These are phyloP conservation scores for Acomys russatus DNA, from an alignment of 2,797 vertebrate species.

Conservation along the genomic window DNA sequence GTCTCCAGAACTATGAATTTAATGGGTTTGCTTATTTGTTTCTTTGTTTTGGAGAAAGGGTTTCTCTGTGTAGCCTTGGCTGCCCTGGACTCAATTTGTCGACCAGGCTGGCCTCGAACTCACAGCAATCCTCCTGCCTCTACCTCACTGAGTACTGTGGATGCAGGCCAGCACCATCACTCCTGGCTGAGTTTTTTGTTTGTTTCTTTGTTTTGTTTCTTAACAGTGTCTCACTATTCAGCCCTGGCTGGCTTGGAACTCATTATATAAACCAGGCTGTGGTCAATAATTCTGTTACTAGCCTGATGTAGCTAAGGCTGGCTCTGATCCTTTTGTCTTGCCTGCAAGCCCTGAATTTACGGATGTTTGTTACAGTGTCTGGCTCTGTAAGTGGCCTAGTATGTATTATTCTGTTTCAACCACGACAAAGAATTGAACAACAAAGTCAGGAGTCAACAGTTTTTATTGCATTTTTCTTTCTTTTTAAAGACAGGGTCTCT, in stretches of 20 bases:
- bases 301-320: neutral
- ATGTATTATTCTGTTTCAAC: neutral
- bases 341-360: neutral
- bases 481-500: too few species aligned
- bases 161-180: too few species aligned
- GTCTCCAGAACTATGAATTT: neutral
- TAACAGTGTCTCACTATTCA: neutral
- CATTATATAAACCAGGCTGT: neutral
- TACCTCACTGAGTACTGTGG: too few species aligned
- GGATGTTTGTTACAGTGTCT: neutral
- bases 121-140: too few species aligned
- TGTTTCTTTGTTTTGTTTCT: neutral
- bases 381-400: neutral
- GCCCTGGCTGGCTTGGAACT: neutral
- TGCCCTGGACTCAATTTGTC: neutral
- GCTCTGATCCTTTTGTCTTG: neutral
- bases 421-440: neutral
- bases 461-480: neutral
- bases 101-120: neutral
- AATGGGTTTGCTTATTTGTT: too few species aligned
- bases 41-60: neutral
- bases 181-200: too few species aligned
- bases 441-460: neutral
- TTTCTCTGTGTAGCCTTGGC: neutral
- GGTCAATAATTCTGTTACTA: neutral